Evolutionary conservation across 2,888 invertebrate species (phyloP).

Genomic region (Ischnus inquisitorius): DNA sequence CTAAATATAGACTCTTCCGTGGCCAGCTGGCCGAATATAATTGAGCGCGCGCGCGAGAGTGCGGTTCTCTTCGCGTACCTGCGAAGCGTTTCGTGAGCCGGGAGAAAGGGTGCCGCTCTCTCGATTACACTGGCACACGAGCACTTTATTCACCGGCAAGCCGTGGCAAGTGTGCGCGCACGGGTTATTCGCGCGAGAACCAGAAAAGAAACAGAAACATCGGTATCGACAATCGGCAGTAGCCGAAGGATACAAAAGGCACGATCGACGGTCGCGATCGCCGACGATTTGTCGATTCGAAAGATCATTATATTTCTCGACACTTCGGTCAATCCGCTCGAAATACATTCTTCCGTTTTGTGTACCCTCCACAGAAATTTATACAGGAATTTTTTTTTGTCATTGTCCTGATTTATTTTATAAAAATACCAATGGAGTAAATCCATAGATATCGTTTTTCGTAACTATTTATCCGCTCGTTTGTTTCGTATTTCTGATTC

Average conservation of each 20-base stretch:
- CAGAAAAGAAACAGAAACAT: conserved; percentile 31
- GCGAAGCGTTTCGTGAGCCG: conserved; percentile 31
- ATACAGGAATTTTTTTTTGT: no score
- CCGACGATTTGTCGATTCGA: conserved; percentile 24
- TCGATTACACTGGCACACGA: conserved; percentile 44
- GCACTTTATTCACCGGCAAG: conserved; percentile 22
- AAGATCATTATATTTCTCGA: conserved; percentile 25
- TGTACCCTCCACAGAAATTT: no score
- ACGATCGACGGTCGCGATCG: conserved; percentile 41
- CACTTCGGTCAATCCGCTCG: background rate
- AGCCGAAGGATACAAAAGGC: conserved; percentile 26
- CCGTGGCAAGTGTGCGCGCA: conserved; percentile 1
- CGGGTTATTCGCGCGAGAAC: conserved; percentile 9
- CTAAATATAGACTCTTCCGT: conserved; percentile 62
- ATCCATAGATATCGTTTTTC: no score
- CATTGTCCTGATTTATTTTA: no score
- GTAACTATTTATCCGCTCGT: no score
- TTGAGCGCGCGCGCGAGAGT: conserved; percentile 57
- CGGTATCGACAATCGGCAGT: background rate
- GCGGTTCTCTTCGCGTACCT: conserved; percentile 32
- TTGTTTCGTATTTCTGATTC: no score
- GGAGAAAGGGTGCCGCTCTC: conserved; percentile 37
- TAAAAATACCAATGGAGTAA: no score
- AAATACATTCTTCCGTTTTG: background rate
- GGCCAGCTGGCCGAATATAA: conserved; percentile 69